phyloP scores from a whole-genome alignment of 2,797 vertebrate genomes.

The Australoheros facetus region DNA sequence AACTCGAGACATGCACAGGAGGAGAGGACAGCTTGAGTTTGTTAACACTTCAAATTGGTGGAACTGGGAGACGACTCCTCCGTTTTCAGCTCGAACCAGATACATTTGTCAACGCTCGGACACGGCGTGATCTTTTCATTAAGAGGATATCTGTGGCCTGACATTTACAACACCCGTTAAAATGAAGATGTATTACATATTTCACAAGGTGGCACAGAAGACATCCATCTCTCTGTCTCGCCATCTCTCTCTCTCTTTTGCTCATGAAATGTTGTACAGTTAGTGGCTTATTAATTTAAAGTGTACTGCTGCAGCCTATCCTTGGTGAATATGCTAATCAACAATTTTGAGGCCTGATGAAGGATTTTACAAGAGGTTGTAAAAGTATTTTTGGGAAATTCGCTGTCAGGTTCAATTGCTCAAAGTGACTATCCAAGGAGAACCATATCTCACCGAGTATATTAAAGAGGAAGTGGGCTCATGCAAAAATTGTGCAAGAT shows the following conservation, averaged over 20 bases:
- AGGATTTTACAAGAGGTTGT: slow-evolving; percentile 74
- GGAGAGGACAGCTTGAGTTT: slow-evolving; percentile 63
- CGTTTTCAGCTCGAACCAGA: slow-evolving; percentile 61
- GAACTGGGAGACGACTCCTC: slow-evolving; percentile 47
- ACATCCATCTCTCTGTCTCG: slow-evolving; percentile 68
- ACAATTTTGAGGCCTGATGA: slow-evolving; percentile 75
- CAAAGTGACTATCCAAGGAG: slow-evolving; percentile 65
- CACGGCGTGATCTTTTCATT: slow-evolving; percentile 77
- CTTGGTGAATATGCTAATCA: slow-evolving; percentile 77
- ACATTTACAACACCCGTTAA: slow-evolving; percentile 78
- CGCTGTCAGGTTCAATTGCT: slow-evolving; percentile 75
- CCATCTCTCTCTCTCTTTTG: slow-evolving; percentile 27
- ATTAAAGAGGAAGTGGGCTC: slow-evolving; percentile 55
- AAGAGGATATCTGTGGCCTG: slow-evolving; percentile 77
- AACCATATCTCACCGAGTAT: slow-evolving; percentile 49
- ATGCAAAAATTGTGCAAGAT: slow-evolving; percentile 39
- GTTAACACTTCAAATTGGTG: slow-evolving; percentile 57
- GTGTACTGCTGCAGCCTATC: slow-evolving; percentile 64
- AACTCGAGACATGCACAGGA: slow-evolving; percentile 20
- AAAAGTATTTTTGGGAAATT: slow-evolving; percentile 75
- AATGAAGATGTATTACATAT: slow-evolving; percentile 84
- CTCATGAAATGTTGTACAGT: slow-evolving; percentile 69
- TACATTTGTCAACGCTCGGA: slow-evolving; percentile 76
- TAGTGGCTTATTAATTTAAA: slow-evolving; percentile 79
- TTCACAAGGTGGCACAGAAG: slow-evolving; percentile 75